These are phyloP conservation scores for Hippoglossus hippoglossus DNA, from an alignment of 2,797 vertebrate species.

Conservation along the genomic window DNA sequence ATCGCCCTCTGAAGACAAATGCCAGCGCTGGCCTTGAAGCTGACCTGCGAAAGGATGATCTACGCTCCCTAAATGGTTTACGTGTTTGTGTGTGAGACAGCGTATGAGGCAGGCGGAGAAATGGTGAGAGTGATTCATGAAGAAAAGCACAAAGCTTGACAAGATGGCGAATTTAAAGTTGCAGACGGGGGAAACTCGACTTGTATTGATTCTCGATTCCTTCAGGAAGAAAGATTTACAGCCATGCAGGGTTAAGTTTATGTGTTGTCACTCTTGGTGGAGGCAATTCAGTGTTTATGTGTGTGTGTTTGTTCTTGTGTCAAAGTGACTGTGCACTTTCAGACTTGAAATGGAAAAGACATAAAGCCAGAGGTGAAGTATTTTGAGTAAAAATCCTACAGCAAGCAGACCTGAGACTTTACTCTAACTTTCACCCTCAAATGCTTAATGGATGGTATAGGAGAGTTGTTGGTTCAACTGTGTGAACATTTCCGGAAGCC, in stretches of 20 bases:
- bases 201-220: conserved; percentile 4
- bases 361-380: too few relatives aligned
- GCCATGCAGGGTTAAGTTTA: not conserved
- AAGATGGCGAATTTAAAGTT: conserved; percentile 27
- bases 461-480: too few relatives aligned
- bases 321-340: not conserved
- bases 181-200: conserved; percentile 3
- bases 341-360: not conserved
- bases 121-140: too few relatives aligned
- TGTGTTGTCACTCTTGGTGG: not conserved
- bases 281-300: not conserved
- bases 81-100: conserved; percentile 7
- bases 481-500: too few relatives aligned
- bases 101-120: not conserved
- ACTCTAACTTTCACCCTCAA: too few relatives aligned
- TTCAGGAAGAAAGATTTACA: not conserved
- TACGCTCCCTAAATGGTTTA: not conserved
- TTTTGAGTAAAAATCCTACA: too few relatives aligned
- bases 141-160: conserved; percentile 19
- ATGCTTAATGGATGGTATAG: too few relatives aligned
- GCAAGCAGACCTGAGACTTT: too few relatives aligned
- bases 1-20: conserved; percentile 35
- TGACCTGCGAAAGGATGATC: conserved; percentile 19
- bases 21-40: conserved; percentile 21
- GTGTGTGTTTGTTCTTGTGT: not conserved